Base-by-base conservation (phyloP, 1,140 invertebrate genomes). In the Bombus balteatus region DNA sequence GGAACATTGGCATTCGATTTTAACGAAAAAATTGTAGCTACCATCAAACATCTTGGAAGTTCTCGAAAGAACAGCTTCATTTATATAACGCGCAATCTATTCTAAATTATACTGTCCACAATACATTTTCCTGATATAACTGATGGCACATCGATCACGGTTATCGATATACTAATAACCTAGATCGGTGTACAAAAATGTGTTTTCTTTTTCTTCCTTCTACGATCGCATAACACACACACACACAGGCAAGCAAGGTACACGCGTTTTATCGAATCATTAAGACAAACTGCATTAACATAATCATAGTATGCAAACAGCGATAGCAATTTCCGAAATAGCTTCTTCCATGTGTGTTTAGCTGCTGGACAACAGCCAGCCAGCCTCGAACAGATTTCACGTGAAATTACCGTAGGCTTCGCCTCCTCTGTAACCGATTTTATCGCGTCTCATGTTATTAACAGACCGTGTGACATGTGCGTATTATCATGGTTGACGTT, bases 221-320 rank as follows among this genome's bases (percentile, higher is more conserved):
- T 13, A 39, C 25, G 10, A 37, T 37, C 8, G 25, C 39, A 37
- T 22, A 41, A 57, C 66, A 71, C 43, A 37, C 25, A 25, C 43
- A 0, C 15, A 18, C 18, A 22, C 47, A 32, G 3, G 10, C 34
- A 68, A 28, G 25, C 18, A 76, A 18, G 15, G 59, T 15, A 83
- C 28, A 76, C 25, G n/a, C 37, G 59, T 75, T 65, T 82, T 59
- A 75, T 82, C 57, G 71, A 65, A 76, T 83, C 81, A 68, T 83
- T 83, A 83, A 76, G 73, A 66, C 72, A 83, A 83, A 75, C 81
- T 68, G 57, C 72, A 83, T 83, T 78, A 83, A 83, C 81, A 78
- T 83, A 83, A 83, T 83, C 81, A 83, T 77, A 57, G 81, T 70
- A 73, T 28, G 81, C 81, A 83, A 78, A 68, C 73, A 70, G 28